Evolutionary conservation across 2,113 vertebrate genomes (phyloP).

Genomic region (Oreocharis arfaki): DNA sequence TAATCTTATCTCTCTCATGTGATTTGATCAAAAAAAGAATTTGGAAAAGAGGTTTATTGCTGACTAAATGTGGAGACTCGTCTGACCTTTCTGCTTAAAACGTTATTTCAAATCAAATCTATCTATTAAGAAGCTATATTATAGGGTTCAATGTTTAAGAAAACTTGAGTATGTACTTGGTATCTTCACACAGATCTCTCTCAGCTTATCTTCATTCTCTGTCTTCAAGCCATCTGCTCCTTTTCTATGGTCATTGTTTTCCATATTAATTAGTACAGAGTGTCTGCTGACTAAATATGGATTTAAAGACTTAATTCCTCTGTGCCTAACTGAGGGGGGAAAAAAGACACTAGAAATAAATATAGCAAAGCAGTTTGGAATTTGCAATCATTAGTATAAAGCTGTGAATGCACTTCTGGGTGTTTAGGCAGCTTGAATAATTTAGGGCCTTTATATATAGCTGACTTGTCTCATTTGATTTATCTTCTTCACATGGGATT

Average conservation of each 20-base stretch:
- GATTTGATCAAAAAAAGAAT: not conserved
- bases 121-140: not conserved
- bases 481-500: slow-evolving; percentile 35
- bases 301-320: slow-evolving; percentile 42
- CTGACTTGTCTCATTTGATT: slow-evolving; percentile 56
- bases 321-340: not conserved
- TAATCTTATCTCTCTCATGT: not conserved
- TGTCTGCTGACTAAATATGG: slow-evolving; percentile 28
- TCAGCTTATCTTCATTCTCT: not conserved
- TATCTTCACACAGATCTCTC: not conserved
- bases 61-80: not conserved
- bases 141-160: not conserved
- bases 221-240: slow-evolving; percentile 19
- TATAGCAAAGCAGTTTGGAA: not conserved
- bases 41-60: not conserved
- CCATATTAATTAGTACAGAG: slow-evolving; percentile 35
- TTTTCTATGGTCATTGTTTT: slow-evolving; percentile 39
- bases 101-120: not conserved
- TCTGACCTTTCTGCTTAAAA: slow-evolving; percentile 32
- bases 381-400: slow-evolving; percentile 41
- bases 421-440: slow-evolving; percentile 61
- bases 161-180: not conserved
- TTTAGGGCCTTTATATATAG: slow-evolving; percentile 52
- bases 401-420: slow-evolving; percentile 42
- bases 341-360: not conserved